phyloP scores from a whole-genome alignment of 2,113 vertebrate species.

The Solea senegalensis region DNA sequence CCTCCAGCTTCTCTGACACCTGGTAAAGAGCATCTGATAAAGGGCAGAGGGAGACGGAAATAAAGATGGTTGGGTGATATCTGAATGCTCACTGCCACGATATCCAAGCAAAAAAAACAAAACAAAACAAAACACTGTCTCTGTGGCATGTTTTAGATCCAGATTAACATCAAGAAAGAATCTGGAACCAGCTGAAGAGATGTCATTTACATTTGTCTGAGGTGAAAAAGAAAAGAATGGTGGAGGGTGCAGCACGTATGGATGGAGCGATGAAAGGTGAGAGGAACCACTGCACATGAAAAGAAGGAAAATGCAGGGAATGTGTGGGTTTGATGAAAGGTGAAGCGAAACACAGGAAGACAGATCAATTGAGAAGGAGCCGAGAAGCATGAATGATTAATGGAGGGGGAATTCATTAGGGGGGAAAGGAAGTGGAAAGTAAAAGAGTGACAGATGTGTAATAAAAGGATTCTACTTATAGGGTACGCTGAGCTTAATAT shows the following conservation, averaged over 20 bases:
- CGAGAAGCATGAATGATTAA: slow-evolving; percentile 73
- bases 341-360: slow-evolving; percentile 51
- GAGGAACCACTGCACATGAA: slow-evolving; percentile 34
- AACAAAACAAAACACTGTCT: neutral
- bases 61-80: slow-evolving; percentile 1
- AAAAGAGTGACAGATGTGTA: slow-evolving; percentile 40
- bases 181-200: slow-evolving; percentile 18
- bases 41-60: slow-evolving; percentile 4
- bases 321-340: slow-evolving; percentile 58
- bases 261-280: slow-evolving; percentile 43
- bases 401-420: slow-evolving; percentile 61
- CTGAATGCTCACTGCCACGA: neutral
- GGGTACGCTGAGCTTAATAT: slow-evolving; percentile 20
- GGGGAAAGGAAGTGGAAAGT: slow-evolving; percentile 40
- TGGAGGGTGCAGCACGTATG: slow-evolving; percentile 2
- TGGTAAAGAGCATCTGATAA: slow-evolving; percentile 84
- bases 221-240: slow-evolving; percentile 3
- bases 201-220: slow-evolving; percentile 30
- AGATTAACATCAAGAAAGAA: slow-evolving; percentile 23
- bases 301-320: slow-evolving; percentile 23
- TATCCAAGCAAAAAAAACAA: neutral
- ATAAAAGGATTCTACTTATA: slow-evolving; percentile 24
- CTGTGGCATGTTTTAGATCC: neutral
- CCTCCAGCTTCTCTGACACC: slow-evolving; percentile 86
- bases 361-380: slow-evolving; percentile 69